Evolutionary conservation across 2,888 invertebrate species (phyloP), one percentile per base, ranked within the genome.

Genomic region (Synergus laeviventris): DNA sequence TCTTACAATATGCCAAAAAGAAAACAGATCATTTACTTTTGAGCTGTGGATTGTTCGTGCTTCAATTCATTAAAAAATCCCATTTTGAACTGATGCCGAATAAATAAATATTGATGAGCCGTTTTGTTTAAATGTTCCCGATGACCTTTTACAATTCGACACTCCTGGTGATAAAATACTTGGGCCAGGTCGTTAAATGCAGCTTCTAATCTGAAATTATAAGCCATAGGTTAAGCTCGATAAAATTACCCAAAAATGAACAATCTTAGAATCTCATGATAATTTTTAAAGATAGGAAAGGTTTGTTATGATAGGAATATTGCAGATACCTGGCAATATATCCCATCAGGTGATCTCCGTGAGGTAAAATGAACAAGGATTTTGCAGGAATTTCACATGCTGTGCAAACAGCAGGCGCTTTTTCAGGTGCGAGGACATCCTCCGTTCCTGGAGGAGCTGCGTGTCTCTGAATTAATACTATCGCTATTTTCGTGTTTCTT

Each of bases 61-160:
- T 96, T 96, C 81, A 99, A 91, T 92, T 99, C 99, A 87, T 97
- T 96, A 74, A 98, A 94, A 92, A 98, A 99, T 0, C 96, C 99
- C 90, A 99, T 94, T 92, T 99, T 99, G 89, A 98, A 99, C 88
- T 98, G 97, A 92, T 99, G 99, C 45, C 99, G 92, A 38, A 99
- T 97, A 92, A 96, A 97, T 74, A 99, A 93, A 86, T 96, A 95
- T 90, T 97, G 97, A 91, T 99, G 98, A 24, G 96, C 95, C 14
- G 95, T 96, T 91, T 97, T 97, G 85, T 97, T 97, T 49, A 98
- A 93, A 87, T 97, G 96, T 88, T 98, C 98, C 84, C 96, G 94
- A 90, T 98, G 98, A 62, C 95, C 94, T 89, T 98, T 97, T 56
- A 98, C 94, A 81, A 94, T 94, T 86, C 97, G 95, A 36, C 96